A percentile compares a stretch with the other conserved stretches of the same genome.
Evolutionary conservation across 2,888 invertebrate species (phyloP).

Genomic region (Cerastis leucographa): DNA sequence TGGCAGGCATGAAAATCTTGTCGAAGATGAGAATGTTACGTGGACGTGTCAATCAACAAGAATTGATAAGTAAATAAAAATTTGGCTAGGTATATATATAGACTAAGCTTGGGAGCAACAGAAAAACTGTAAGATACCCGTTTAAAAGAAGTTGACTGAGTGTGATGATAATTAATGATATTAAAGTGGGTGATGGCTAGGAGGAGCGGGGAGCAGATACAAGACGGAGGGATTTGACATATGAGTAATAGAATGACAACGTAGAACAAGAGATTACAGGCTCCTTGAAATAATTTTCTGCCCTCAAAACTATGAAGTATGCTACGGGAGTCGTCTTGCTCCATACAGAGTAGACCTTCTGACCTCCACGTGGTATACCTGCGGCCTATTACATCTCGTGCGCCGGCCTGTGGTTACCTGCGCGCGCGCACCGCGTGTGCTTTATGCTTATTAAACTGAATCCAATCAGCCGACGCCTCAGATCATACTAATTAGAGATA

Average conservation of each 20-base stretch:
- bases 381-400: conserved; percentile 36
- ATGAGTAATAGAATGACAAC: not conserved
- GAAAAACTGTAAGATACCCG: not conserved
- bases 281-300: not conserved
- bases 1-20: not conserved
- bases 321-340: not conserved
- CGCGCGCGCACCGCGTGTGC: conserved; percentile 72
- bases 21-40: not conserved
- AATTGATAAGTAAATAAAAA: not conserved
- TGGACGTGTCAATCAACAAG: not conserved
- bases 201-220: not conserved
- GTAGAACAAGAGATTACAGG: not conserved
- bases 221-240: not conserved
- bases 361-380: not conserved
- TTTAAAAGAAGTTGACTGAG: not conserved
- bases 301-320: not conserved
- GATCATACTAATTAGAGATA: conserved; percentile 66
- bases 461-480: conserved; percentile 80
- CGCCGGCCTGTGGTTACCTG: conserved; percentile 61
- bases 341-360: conserved; percentile 39
- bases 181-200: not conserved
- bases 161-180: not conserved
- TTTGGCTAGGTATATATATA: not conserved
- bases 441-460: conserved; percentile 88
- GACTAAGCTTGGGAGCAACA: not conserved